Percentiles rank a stretch among this genome's conserved stretches.
These are phyloP conservation scores for Tipula confusa DNA, from an alignment of 2,888 invertebrate genomes.

Conservation along the genomic window DNA sequence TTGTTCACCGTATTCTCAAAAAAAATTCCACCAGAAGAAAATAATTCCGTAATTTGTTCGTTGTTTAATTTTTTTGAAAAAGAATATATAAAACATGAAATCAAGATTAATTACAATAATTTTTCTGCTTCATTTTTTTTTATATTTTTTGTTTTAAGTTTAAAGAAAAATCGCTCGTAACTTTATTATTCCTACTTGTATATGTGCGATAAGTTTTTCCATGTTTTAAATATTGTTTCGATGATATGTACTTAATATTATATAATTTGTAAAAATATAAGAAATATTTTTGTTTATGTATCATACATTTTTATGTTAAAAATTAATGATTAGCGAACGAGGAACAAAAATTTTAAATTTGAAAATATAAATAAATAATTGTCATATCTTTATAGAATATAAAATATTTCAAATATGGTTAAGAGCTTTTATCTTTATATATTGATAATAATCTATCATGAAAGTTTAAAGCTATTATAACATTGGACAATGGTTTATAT, in stretches of 20 bases:
- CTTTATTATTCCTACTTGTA: background rate
- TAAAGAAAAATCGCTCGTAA: background rate
- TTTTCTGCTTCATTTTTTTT: background rate
- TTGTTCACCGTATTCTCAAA: background rate
- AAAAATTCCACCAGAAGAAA: background rate
- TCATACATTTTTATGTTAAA: background rate
- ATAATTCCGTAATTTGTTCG: background rate
- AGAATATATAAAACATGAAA: background rate
- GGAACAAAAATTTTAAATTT: background rate
- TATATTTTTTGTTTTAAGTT: background rate
- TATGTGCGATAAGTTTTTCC: background rate
- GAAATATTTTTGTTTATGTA: background rate
- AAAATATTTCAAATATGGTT: background rate
- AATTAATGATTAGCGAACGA: background rate
- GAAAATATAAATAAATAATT: background rate
- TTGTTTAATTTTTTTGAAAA: background rate
- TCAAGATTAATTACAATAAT: slow-evolving; percentile 12
- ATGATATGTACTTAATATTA: background rate
- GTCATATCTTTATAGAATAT: background rate
- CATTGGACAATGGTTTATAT: too few species aligned
- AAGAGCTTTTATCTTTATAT: background rate
- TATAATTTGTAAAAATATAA: background rate
- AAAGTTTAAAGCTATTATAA: background rate
- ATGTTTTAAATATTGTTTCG: background rate
- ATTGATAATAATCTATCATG: background rate